Percentiles rank a stretch among this genome's conserved stretches.
These are phyloP conservation scores for Dicrurus megarhynchus DNA, from an alignment of 2,113 vertebrate genomes.

Conservation along the genomic window DNA sequence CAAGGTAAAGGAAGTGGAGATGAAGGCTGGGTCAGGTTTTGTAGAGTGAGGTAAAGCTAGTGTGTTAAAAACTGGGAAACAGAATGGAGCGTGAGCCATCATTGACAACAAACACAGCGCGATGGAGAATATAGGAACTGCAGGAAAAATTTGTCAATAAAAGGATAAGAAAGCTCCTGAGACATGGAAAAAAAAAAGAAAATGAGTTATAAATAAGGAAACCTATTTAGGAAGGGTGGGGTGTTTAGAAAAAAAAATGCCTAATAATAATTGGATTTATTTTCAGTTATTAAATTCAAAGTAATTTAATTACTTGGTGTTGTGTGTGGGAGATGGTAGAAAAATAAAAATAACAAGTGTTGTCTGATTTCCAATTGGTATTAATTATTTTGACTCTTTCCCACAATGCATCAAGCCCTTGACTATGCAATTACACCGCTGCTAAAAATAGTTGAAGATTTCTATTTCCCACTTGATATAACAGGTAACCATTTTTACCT, in stretches of 20 bases:
- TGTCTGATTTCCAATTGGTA: neutral
- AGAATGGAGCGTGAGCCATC: neutral
- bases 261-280: neutral
- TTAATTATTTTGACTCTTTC: rapidly evolving
- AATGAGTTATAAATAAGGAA: neutral
- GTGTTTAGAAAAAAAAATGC: neutral
- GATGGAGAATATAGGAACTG: neutral
- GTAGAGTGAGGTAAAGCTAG: neutral
- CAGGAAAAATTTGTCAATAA: neutral
- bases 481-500: neutral
- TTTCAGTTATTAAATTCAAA: neutral
- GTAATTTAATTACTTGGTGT: neutral
- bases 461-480: neutral
- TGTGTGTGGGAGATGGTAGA: neutral
- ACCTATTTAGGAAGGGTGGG: rapidly evolving
- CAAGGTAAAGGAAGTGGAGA: neutral
- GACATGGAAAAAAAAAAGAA: neutral
- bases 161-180: neutral
- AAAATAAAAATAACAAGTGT: neutral
- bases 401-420: neutral
- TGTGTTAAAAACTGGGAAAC: neutral
- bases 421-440: too few relatives aligned
- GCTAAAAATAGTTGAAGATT: neutral
- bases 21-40: neutral
- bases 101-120: neutral